Base-by-base conservation (phyloP, 2,113 vertebrate genomes). In the Gobiocypris rarus region DNA sequence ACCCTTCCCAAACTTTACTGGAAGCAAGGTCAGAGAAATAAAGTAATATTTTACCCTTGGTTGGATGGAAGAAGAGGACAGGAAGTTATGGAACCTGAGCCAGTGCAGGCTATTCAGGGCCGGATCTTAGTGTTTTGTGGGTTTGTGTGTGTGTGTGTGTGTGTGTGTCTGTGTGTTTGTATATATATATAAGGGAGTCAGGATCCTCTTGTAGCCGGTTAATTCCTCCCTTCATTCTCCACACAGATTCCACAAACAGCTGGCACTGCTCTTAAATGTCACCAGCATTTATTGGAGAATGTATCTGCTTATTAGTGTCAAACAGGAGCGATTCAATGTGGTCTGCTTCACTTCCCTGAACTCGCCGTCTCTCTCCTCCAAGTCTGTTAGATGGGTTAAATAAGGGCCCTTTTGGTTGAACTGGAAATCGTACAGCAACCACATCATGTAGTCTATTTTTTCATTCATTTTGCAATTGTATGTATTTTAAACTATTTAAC, bases 231-330 rank as follows among this genome's bases (percentile, higher is more conserved):
- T 78, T 77, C 52, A 10, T 84, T 77, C 75, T 86, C 74, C 75
- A 82, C 82, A 81, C 50, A 45, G 83, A 83, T 84, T 86, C 83
- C 80, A 59, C 74, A 85, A 69, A 61, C 83, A 84, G 85, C 87
- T 88, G 87, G 82, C 87, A 81, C 45, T 50, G 75, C 79, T 85
- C 75, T 85, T 83, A 83, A 80, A 86, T 52, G 76, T 86, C 78
- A 54, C 67, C 45, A 73, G 28, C 70, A 41, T 86, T 85, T 81
- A 65, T 76, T 82, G 63, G 63, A 70, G 59, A 75, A 80, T 52
- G 59, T 54, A 83, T 84, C 63, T 63, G 84, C 73, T 77, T 52
- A 34, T 75, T 87, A 59, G 45, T 26, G 31, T 48, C 65, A 74
- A 80, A 79, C 75, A 9, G 59, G 61, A 84, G 81, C 58, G 63